These are phyloP conservation scores for Ailurus styani DNA, from an alignment of 2,113 vertebrate genomes.

Conservation along the genomic window DNA sequence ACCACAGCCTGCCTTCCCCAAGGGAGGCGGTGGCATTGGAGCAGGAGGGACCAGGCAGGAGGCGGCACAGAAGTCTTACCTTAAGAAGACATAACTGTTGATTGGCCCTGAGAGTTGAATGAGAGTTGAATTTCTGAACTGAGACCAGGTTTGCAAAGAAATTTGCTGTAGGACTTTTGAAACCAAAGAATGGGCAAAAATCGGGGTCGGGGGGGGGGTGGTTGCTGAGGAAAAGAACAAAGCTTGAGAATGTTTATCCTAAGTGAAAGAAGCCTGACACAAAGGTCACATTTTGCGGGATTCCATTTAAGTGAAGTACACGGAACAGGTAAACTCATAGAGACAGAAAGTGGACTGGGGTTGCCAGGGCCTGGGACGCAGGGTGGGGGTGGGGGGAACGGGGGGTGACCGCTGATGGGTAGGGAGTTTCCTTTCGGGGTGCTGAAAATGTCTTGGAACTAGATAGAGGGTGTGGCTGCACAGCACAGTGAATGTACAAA, in stretches of 20 bases:
- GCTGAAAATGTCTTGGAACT: not conserved
- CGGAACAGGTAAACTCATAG: not conserved
- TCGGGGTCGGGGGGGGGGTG: not conserved
- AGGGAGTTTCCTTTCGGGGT: not conserved
- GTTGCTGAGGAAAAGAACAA: not conserved
- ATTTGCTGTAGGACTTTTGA: not conserved
- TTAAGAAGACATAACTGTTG: not conserved
- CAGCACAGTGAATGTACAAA: no score
- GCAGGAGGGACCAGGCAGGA: not conserved
- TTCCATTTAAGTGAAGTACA: not conserved
- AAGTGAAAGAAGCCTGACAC: not conserved
- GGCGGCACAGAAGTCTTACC: not conserved
- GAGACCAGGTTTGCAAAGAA: not conserved
- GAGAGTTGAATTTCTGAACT: not conserved
- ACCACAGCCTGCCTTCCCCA: not conserved
- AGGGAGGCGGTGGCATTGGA: not conserved
- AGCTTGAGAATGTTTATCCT: not conserved
- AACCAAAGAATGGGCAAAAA: not conserved
- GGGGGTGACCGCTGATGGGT: not conserved
- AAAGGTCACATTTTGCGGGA: not conserved
- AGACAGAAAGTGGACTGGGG: not conserved
- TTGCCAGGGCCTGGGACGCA: not conserved
- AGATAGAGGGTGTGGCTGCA: not conserved
- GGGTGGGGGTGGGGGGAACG: fast-evolving
- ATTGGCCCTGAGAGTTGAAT: not conserved